Base-by-base conservation (phyloP, 2,888 invertebrate genomes). In the Lochmaea crataegi region DNA sequence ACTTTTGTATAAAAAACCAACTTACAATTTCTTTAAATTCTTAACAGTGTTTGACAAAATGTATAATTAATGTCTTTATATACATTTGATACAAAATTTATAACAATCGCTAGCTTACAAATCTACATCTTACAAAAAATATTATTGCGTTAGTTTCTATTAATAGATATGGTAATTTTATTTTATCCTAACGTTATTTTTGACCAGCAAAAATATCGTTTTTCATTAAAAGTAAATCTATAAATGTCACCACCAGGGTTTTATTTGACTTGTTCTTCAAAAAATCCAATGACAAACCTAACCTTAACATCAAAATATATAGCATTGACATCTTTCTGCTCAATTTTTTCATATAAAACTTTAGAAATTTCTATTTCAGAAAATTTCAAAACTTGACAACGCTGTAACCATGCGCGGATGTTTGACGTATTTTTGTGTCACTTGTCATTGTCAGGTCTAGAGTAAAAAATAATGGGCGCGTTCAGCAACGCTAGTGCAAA, bases 141-240 rank as follows among this genome's bases (percentile, higher is more conserved):
- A 80, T 78, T 77, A 75, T 77, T 77, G 76, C 74, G 61, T 61
- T 77, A 76, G 68, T 80, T 78, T 79, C 75, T 81, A 80, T 79
- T 76, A 71, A 77, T 78, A 74, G 68, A 79, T 38, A 3, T 26
- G 10, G 56, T 65, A 64, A 53, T 63, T 14, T n/a, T 18, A 78
- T 78, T 78, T 78, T 32, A 32, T 14, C 18, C 2, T 38, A 38
- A 75, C 70, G 74, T 73, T 79, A 82, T 80, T 80, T 82, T 82
- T 78, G 82, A 70, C 83, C 82, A 76, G 82, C 82, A 82, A 82
- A 82, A 82, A 82, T 80, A 80, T 14, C 16, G 26, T n/a, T 26
- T 48, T 38, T 18, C 41, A 41, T 66, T 66, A 42, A 66, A 60
- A 64, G 68, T 63, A 72, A 66, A 65, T 22, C 75, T 67, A 72